Evolutionary conservation across 2,797 vertebrate species (phyloP).

Genomic region (Scyliorhinus canicula): DNA sequence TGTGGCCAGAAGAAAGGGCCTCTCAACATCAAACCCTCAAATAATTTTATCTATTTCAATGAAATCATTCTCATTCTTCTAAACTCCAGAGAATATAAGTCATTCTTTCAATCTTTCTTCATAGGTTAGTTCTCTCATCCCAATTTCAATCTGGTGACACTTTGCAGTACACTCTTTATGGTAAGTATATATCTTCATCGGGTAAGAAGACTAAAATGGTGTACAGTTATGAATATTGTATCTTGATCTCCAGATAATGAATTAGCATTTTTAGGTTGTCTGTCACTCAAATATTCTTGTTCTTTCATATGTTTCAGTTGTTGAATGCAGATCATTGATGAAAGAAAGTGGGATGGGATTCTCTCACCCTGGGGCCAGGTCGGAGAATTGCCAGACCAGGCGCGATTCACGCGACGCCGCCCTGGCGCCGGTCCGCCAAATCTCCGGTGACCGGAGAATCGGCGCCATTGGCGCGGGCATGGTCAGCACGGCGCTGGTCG

Average conservation of each 20-base stretch:
- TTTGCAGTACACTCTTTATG: not conserved
- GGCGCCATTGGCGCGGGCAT: no score
- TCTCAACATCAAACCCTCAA: not conserved
- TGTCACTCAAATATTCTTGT: not conserved
- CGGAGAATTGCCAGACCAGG: no score
- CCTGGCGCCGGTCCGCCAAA: no score
- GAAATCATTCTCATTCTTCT: not conserved
- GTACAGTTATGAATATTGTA: not conserved
- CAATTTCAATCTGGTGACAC: not conserved
- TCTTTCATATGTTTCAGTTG: not conserved
- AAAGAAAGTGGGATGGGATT: no score
- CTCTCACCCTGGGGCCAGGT: no score
- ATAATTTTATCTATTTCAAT: not conserved
- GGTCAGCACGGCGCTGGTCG: no score
- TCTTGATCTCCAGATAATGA: not conserved
- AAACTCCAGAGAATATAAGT: not conserved
- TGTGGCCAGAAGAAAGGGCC: not conserved
- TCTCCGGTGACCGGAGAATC: no score
- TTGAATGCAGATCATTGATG: not conserved
- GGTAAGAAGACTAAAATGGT: not conserved
- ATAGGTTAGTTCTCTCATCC: not conserved
- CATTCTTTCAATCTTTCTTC: not conserved
- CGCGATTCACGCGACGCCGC: no score
- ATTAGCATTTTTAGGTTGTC: not conserved
- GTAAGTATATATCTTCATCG: not conserved